phyloP scores from a whole-genome alignment of 2,888 invertebrate species.

The Xylophagus ater region DNA sequence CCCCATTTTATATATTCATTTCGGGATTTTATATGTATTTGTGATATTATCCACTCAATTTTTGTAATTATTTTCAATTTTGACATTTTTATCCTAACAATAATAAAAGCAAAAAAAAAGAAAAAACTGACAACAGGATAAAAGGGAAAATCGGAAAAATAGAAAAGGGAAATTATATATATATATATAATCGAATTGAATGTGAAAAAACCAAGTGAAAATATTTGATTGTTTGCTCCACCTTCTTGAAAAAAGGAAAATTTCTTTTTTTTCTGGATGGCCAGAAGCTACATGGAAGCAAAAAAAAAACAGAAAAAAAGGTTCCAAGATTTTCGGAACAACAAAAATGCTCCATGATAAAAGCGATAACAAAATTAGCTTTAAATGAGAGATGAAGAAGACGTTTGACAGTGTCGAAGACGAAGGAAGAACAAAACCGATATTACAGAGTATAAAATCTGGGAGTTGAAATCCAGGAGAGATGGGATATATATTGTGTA shows the following conservation, averaged over 20 bases:
- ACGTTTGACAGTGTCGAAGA: too few species aligned
- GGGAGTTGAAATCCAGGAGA: too few species aligned
- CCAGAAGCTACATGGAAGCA: neutral
- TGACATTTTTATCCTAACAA: neutral
- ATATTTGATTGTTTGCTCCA: slow-evolving; percentile 10
- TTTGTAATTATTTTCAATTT: slow-evolving; percentile 16
- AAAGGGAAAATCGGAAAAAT: neutral
- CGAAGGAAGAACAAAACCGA: too few species aligned
- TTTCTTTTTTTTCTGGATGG: neutral
- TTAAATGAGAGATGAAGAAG: too few species aligned
- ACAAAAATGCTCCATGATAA: too few species aligned
- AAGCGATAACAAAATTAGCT: slow-evolving; percentile 11
- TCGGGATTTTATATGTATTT: too few species aligned
- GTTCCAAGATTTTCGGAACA: too few species aligned
- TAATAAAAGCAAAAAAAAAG: slow-evolving; percentile 5
- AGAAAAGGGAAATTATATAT: slow-evolving; percentile 6
- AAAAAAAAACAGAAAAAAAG: too few species aligned
- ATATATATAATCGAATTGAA: slow-evolving; percentile 4
- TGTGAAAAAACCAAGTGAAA: slow-evolving; percentile 2
- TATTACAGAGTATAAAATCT: too few species aligned
- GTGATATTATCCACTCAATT: slow-evolving; percentile 13
- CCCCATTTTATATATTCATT: too few species aligned
- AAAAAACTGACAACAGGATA: neutral
- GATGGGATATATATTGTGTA: too few species aligned
- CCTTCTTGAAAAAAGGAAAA: slow-evolving; percentile 4